A percentile compares a stretch with the other conserved stretches of the same genome.
Conservation (phyloP, 2,113 vertebrate species). For the rat (Rattus norvegicus) region DNA sequence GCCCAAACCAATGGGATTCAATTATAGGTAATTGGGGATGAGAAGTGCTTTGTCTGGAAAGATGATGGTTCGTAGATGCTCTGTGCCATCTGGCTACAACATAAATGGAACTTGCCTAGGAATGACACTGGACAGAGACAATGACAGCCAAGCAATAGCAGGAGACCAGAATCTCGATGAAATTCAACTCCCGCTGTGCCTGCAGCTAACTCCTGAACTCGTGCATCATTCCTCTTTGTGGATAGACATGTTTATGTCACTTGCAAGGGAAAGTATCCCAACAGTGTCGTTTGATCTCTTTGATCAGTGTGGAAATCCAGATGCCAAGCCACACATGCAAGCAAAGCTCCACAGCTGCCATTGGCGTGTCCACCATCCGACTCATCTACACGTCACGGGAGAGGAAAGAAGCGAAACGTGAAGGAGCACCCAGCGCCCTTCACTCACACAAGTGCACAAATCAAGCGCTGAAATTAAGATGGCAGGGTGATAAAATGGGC, state of each 20-base stretch:
- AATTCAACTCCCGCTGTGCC: neutral
- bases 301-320: neutral
- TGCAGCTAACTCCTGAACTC: neutral
- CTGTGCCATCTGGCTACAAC: constrained; percentile 2
- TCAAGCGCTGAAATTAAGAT: constrained; percentile 61
- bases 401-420: neutral
- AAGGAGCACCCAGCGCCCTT: neutral
- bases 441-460: neutral
- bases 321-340: neutral
- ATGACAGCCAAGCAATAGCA: neutral
- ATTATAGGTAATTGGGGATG: neutral
- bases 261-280: neutral
- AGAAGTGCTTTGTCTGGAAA: constrained; percentile 1
- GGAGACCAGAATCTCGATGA: neutral
- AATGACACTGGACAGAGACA: neutral
- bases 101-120: neutral
- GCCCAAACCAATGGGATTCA: neutral
- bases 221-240: neutral
- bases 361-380: neutral
- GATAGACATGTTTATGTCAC: neutral
- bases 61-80: neutral
- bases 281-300: neutral
- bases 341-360: neutral
- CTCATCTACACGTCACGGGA: neutral
- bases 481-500: neutral